A percentile compares a stretch with the other conserved stretches of the same genome.
These are phyloP conservation scores for Perca fluviatilis DNA, from an alignment of 2,113 vertebrate genomes.

Conservation along the genomic window DNA sequence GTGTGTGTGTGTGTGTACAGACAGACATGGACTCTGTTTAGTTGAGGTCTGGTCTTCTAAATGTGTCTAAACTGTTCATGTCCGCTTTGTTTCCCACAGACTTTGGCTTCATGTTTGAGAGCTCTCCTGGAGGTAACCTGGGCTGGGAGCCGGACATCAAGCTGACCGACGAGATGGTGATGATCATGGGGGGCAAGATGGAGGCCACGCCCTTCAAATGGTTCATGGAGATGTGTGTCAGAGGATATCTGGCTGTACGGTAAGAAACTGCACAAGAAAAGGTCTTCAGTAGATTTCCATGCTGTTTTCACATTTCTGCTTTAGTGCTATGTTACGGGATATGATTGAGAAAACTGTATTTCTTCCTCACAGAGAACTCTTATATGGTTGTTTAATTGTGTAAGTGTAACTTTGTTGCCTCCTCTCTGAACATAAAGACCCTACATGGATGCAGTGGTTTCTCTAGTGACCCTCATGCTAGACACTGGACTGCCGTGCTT, in stretches of 20 bases:
- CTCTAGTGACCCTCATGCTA: constrained; percentile 93
- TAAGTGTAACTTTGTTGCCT: neutral
- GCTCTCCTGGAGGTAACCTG: constrained; percentile 96
- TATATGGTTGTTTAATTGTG: neutral
- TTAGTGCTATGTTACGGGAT: neutral
- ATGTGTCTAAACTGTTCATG: neutral
- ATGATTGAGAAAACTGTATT: too few relatives aligned
- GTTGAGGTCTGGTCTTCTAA: neutral
- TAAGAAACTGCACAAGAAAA: constrained; percentile 70
- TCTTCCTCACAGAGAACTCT: too few relatives aligned
- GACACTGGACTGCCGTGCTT: constrained; percentile 98
- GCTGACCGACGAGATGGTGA: constrained; percentile 99
- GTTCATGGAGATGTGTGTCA: constrained; percentile 99
- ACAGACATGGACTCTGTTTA: too few relatives aligned
- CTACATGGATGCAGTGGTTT: constrained; percentile 98
- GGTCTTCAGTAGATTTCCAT: neutral
- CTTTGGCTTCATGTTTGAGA: constrained; percentile 99
- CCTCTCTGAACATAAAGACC: constrained; percentile 82
- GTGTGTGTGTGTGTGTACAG: too few relatives aligned
- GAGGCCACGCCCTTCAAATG: constrained; percentile 99
- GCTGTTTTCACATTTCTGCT: too few relatives aligned
- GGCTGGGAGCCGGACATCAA: constrained; percentile 99
- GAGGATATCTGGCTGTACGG: constrained; percentile 97
- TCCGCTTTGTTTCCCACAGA: constrained; percentile 81
- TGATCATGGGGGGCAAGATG: constrained; percentile 99